Evolutionary conservation across 2,113 vertebrate genomes (phyloP), one percentile per base, ranked within the genome.

Genomic region (Ursus arctos): DNA sequence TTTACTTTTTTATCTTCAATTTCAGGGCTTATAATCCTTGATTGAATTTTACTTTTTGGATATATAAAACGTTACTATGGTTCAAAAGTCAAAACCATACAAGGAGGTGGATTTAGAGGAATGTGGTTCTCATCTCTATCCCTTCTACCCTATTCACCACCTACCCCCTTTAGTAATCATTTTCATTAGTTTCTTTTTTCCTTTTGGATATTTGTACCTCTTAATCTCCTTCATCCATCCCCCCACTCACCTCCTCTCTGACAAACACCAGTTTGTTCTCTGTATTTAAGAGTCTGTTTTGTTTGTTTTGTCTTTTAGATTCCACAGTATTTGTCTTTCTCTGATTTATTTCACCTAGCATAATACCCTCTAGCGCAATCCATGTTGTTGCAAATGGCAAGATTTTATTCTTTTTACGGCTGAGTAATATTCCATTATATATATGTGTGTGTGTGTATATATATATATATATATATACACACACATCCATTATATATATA

Each of bases 31-130:
- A 31, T 95, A 88, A 86, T 67, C 21, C 36, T 71, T 47, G 10
- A 80, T 84, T 90, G 79, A 53, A 77, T 77, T 74, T 79, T 92
- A 88, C 36, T 88, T 88, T 93, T 94, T 81, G 7, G 43, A 63
- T 18, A 88, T 55, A 9, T 71, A 91, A 88, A 91, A 81, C 28
- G 92, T 43, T 57, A 97, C 49, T 71, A 74, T 55, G 63, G 55
- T 18, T 49, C 55, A 65, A 91, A 88, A 91, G 40, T 84, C 43
- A 88, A 91, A 97, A 59, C 6, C 57, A 63, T 67, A 36, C 53
- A 51, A 80, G 33, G 31, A 96, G 31, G 14, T 6, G 2, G 51
- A 82, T 6, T 81, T 49, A 91, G 33, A 85, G 49, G 2, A 71
- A 53, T 79, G 7, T 40, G 90, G 53, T 12, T 90, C 5, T 83